phyloP scores from a whole-genome alignment of 2,888 invertebrate species.

The Linyphia triangularis region DNA sequence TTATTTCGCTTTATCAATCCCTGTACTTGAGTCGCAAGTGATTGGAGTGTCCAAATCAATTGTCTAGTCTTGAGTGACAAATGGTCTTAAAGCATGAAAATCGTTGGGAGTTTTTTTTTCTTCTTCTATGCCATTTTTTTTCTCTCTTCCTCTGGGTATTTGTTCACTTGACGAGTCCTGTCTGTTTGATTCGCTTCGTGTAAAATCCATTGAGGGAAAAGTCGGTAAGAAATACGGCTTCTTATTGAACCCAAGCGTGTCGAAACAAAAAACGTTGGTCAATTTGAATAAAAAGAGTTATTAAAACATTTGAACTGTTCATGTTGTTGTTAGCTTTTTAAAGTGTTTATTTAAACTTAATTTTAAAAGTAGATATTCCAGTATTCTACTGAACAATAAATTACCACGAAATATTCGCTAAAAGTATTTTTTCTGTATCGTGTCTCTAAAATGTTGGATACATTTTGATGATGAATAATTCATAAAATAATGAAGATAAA shows the following conservation, averaged over 20 bases:
- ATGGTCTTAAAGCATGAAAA: conserved; percentile 60
- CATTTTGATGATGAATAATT: no score
- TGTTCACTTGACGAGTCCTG: neutral
- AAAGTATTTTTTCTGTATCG: no score
- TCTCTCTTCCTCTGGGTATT: neutral
- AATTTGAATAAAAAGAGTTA: no score
- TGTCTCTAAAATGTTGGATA: no score
- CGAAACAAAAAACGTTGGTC: neutral
- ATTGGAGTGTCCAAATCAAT: conserved; percentile 64
- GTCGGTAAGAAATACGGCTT: neutral
- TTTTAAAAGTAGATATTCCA: no score
- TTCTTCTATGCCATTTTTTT: conserved; percentile 11
- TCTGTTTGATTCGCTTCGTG: conserved; percentile 20
- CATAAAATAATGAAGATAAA: no score
- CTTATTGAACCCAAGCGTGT: neutral
- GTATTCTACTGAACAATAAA: no score
- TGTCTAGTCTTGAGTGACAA: conserved; percentile 60
- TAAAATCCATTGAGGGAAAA: neutral
- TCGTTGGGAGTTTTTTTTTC: conserved; percentile 11
- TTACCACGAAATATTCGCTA: no score
- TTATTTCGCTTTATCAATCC: conserved; percentile 30
- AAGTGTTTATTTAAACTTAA: no score
- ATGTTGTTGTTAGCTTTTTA: no score
- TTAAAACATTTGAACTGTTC: no score
- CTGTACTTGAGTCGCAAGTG: conserved; percentile 20